These are phyloP conservation scores for Vireo griseus DNA, from an alignment of 2,797 vertebrate genomes.

Conservation along the genomic window DNA sequence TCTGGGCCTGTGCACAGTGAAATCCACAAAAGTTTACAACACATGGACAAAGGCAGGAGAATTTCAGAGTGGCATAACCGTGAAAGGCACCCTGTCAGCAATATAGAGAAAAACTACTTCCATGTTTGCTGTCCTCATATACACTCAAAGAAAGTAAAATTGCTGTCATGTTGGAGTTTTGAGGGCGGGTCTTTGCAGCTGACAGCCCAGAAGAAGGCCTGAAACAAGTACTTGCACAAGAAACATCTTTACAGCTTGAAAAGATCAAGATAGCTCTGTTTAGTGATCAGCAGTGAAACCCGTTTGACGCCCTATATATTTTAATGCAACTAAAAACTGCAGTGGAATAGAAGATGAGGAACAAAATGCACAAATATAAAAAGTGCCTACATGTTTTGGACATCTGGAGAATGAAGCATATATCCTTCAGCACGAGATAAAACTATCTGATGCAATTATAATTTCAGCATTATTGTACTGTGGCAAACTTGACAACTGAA, in stretches of 20 bases:
- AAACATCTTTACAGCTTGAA: not conserved
- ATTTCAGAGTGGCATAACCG: not conserved
- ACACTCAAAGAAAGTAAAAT: not conserved
- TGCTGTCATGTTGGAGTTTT: not conserved
- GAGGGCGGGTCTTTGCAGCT: not conserved
- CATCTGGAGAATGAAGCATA: not conserved
- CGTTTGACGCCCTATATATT: not conserved
- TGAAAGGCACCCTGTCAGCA: not conserved
- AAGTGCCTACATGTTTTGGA: not conserved
- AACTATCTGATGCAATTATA: not conserved
- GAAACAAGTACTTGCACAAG: not conserved
- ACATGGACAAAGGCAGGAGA: not conserved
- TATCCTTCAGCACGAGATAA: not conserved
- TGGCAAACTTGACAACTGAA: not conserved
- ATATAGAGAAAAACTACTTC: not conserved
- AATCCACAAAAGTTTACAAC: not conserved
- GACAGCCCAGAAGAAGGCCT: not conserved
- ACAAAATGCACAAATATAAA: not conserved
- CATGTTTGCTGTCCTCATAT: not conserved
- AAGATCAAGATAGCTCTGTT: not conserved
- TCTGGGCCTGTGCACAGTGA: not conserved
- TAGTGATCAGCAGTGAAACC: not conserved
- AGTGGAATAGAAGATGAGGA: not conserved
- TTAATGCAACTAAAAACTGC: not conserved
- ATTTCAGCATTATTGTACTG: not conserved